A percentile compares a stretch with the other conserved stretches of the same genome.
Conservation (phyloP, 2,797 vertebrate genomes). For the Myripristis murdjan region DNA sequence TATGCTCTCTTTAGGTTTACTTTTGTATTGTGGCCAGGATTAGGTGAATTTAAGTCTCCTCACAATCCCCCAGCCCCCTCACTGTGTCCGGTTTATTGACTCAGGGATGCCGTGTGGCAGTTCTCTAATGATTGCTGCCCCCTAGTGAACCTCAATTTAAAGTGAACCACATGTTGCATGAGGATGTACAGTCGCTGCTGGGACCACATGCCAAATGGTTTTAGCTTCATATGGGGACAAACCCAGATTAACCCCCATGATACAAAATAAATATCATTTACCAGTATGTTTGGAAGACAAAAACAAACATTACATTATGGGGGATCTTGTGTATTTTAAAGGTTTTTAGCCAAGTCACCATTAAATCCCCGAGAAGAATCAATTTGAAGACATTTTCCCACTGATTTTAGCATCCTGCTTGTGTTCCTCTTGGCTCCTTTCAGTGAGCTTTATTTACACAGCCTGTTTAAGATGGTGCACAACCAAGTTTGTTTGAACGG, state of each 20-base stretch:
- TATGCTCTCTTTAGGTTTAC: not conserved
- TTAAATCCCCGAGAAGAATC: slow-evolving; percentile 42
- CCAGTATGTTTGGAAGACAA: slow-evolving; percentile 41
- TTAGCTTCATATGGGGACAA: slow-evolving; percentile 37
- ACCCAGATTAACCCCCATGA: slow-evolving; percentile 5
- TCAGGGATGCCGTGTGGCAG: slow-evolving; percentile 6
- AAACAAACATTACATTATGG: slow-evolving; percentile 49
- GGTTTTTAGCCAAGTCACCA: slow-evolving; percentile 17
- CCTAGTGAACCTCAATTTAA: slow-evolving; percentile 77
- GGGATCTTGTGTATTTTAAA: slow-evolving; percentile 14
- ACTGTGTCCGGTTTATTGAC: not conserved
- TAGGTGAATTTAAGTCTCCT: too few species aligned
- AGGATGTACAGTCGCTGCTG: not conserved
- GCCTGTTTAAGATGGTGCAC: slow-evolving; percentile 52
- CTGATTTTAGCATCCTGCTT: slow-evolving; percentile 15
- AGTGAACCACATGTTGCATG: slow-evolving; percentile 12
- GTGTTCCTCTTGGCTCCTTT: slow-evolving; percentile 24
- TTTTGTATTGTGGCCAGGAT: too few species aligned
- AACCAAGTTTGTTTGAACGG: slow-evolving; percentile 40
- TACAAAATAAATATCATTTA: slow-evolving; percentile 45
- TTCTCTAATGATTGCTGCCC: slow-evolving; percentile 82
- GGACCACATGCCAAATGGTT: not conserved
- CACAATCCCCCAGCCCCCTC: not conserved
- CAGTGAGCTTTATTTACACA: slow-evolving; percentile 52
- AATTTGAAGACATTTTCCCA: slow-evolving; percentile 57